phyloP scores from a whole-genome alignment of 2,113 vertebrate genomes.

The Lagopus muta region DNA sequence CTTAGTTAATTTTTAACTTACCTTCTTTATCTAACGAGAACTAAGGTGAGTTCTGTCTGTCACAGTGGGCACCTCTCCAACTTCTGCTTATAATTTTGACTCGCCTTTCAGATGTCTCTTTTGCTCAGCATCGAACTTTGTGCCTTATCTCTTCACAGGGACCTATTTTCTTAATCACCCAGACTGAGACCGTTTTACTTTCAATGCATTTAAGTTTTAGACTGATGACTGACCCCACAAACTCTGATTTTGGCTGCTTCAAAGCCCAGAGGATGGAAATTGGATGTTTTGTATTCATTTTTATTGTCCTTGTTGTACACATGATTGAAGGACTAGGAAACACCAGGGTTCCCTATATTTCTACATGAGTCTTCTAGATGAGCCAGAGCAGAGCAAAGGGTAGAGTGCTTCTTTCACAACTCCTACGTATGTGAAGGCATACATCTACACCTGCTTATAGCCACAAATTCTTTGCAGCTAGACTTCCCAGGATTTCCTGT shows the following conservation, averaged over 20 bases:
- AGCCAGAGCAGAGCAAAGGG: background rate
- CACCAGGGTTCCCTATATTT: background rate
- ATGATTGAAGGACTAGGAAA: background rate
- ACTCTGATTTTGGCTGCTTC: accelerated
- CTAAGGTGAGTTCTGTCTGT: background rate
- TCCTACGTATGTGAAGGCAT: background rate
- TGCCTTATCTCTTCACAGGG: background rate
- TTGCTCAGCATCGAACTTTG: background rate
- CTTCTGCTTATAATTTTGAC: background rate
- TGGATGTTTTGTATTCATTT: accelerated
- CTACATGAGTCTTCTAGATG: background rate
- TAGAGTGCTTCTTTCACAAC: background rate
- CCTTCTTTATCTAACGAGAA: background rate
- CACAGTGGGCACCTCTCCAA: slow-evolving; percentile 19
- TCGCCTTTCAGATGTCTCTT: background rate
- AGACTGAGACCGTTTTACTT: background rate
- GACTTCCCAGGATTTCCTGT: background rate
- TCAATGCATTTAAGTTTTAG: background rate
- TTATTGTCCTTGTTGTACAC: background rate
- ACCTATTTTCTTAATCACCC: background rate
- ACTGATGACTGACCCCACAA: background rate
- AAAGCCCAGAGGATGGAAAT: background rate
- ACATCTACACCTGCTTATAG: background rate
- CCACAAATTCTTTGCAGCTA: background rate
- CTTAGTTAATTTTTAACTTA: slow-evolving; percentile 43